Base-by-base conservation (phyloP, 1,140 invertebrate species). In the Streblospio benedicti region DNA sequence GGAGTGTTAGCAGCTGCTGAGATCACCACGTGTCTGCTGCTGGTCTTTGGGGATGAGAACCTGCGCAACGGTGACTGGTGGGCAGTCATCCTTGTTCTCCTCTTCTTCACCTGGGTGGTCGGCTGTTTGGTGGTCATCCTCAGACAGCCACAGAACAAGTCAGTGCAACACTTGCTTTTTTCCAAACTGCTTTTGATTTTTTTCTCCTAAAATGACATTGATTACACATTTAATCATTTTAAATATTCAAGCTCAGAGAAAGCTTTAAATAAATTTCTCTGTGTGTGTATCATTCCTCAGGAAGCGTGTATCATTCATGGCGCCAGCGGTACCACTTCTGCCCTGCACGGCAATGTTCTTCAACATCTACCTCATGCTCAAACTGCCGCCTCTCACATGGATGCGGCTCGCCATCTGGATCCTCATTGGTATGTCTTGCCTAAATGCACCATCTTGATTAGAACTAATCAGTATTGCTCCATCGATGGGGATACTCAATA, bases 361-460 rank as follows among this genome's bases (percentile, higher is more conserved):
- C 64, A 93, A 93, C 75, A 69, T 90, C 45, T 89, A 90, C 77
- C 80, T 93, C 28, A 92, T 91, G 87, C 80, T 88, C 60, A 87
- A 90, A 76, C 77, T 93, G 59, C 85, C 88, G 69, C 67, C 80
- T 30, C 81, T 83, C 63, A 91, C 89, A 3, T 91, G 89, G 89
- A 82, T 89, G 44, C 82, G 88, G 66, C 89, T 91, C 76, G 79
- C 79, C 27, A 78, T 88, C 30, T 91, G 89, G 89, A 82, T 95
- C 88, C 82, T 81, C 28, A 52, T 79, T 27, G 76, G 62, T 64
- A 31, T 52, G 57, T 38, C 1, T 18, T 50, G 23, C 25, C 47
- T 53, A 12, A n/a, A 18, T 9, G 12, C 12, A 6, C 45, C 12
- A 49, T 49, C 25, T 27, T 49, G 9, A 14, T 9, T 9, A 49